Conservation (phyloP, 2,888 invertebrate genomes). For the Bugula neritina region DNA sequence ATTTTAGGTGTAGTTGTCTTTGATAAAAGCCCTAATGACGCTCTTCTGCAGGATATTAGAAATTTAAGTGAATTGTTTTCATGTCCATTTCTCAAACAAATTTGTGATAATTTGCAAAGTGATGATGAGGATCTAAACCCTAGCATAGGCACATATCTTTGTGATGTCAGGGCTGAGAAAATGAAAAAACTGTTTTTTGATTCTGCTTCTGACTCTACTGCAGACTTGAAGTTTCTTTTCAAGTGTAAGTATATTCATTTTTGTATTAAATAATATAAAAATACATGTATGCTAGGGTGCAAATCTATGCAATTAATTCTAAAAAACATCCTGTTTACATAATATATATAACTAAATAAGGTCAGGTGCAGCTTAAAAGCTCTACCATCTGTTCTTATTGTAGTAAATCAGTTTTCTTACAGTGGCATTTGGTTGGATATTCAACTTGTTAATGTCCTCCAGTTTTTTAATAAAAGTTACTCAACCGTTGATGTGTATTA, state of each 20-base stretch:
- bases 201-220: slow-evolving; percentile 32
- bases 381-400: too few relatives aligned
- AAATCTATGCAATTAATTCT: too few relatives aligned
- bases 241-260: slow-evolving; percentile 39
- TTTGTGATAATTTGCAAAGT: slow-evolving; percentile 40
- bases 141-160: slow-evolving; percentile 46
- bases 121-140: slow-evolving; percentile 48
- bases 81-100: slow-evolving; percentile 39
- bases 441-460: too few relatives aligned
- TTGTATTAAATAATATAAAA: too few relatives aligned
- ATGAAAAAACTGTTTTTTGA: slow-evolving; percentile 44
- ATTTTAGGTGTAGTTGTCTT: slow-evolving; percentile 40
- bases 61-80: slow-evolving; percentile 39
- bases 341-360: too few relatives aligned
- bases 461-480: too few relatives aligned
- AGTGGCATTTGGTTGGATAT: too few relatives aligned
- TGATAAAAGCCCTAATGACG: slow-evolving; percentile 32
- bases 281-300: too few relatives aligned
- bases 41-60: slow-evolving; percentile 35
- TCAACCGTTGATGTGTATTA: too few relatives aligned
- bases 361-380: too few relatives aligned
- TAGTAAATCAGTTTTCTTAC: too few relatives aligned
- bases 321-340: too few relatives aligned
- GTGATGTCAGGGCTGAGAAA: slow-evolving; percentile 40
- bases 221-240: slow-evolving; percentile 44